A percentile compares a stretch with the other conserved stretches of the same genome.
phyloP scores from a whole-genome alignment of 2,113 vertebrate genomes.

The Murina feae region DNA sequence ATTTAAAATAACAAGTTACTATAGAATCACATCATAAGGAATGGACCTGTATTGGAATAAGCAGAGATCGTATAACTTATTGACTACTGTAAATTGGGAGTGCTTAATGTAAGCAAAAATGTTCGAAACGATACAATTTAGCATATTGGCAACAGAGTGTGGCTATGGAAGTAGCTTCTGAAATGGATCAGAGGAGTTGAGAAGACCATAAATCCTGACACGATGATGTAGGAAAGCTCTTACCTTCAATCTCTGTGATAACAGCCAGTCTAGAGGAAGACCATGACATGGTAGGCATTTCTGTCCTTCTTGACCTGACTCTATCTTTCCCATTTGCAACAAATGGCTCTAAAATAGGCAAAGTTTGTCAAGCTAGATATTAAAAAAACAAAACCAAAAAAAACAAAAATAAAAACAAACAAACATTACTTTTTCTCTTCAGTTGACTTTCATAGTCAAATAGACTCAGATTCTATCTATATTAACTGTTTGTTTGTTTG shows the following conservation, averaged over 20 bases:
- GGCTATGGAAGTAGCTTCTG: not conserved
- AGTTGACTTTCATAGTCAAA: not conserved
- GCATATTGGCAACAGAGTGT: not conserved
- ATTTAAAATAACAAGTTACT: not conserved
- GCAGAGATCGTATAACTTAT: not conserved
- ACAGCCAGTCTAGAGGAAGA: not conserved
- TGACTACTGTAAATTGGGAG: not conserved
- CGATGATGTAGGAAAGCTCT: not conserved
- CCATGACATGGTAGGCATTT: rapidly evolving
- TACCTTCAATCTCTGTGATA: rapidly evolving
- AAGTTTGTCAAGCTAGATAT: not conserved
- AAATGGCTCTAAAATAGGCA: not conserved
- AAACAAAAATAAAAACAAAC: no score
- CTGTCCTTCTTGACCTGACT: not conserved
- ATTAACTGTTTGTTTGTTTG: not conserved
- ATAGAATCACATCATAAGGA: not conserved
- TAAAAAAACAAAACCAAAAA: no score
- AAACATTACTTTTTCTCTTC: not conserved
- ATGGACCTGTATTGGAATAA: not conserved
- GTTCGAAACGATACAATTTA: not conserved
- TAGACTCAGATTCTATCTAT: not conserved
- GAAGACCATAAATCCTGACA: not conserved
- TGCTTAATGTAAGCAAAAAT: not conserved
- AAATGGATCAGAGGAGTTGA: not conserved
- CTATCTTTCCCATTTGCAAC: not conserved